Evolutionary conservation across 2,113 vertebrate species (phyloP), one percentile per base, ranked within the genome.

Genomic region (Sebastes schlegelii): DNA sequence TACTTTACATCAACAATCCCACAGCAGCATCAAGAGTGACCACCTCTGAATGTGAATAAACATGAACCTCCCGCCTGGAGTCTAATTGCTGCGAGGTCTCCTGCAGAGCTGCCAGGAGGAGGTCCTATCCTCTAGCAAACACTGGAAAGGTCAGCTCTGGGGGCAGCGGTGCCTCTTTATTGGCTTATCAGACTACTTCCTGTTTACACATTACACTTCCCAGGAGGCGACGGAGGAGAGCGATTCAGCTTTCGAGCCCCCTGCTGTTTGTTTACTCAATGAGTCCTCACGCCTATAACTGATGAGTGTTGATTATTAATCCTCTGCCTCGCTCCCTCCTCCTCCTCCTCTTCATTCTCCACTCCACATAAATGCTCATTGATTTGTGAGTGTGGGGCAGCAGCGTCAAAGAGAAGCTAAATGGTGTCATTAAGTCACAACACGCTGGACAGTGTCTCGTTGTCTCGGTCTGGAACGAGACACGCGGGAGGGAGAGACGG

Each of bases 131-230:
- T 62, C 72, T 21, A 16, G 45, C 17, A 81, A 84, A 89, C 74
- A 58, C 19, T 49, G 16, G 48, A 94, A 93, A 89, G 51, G 89
- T 92, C 89, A 92, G 51, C 21, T 23, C 64, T 46, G 10, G 48
- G 34, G 48, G 61, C 51, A 71, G 21, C 14, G 46, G 23, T 42
- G 26, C 58, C 65, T 63, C 65, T 71, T 82, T 58, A 91, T 73
- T 80, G 85, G 80, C 62, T 51, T 62, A 86, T 87, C 62, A 60
- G 48, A 64, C 10, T 48, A 63, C 79, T 89, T 93, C 91, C 87
- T 80, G 82, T 82, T 87, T 66, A 70, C 71, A 52, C 62, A 74
- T 66, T 7, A 61, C 51, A 51, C 81, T 68, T 79, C 68, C 74
- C 69, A 64, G 48, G 34, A 48, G 68, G 51, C 0, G 2, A 46